These are phyloP conservation scores for Onthophagus taurus DNA, from an alignment of 1,140 invertebrate genomes.

Conservation along the genomic window DNA sequence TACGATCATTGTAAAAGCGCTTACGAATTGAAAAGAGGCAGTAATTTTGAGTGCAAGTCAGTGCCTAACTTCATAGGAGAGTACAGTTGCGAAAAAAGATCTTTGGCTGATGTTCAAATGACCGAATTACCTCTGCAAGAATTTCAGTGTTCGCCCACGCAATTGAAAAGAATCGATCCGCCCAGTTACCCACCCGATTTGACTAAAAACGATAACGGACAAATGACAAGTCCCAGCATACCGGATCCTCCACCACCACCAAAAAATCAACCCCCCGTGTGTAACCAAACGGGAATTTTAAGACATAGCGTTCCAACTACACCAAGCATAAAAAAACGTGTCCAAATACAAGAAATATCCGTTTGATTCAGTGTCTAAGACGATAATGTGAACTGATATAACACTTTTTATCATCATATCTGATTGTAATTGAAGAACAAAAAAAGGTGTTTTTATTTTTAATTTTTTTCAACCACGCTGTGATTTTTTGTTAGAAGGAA, in stretches of 20 bases:
- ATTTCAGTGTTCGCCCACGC: constrained; percentile 51
- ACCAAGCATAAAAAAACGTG: constrained; percentile 68
- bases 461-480: too few species aligned
- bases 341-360: constrained; percentile 81
- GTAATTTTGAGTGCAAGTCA: constrained; percentile 38
- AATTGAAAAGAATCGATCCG: constrained; percentile 43
- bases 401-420: too few species aligned
- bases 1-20: constrained; percentile 38
- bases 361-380: constrained; percentile 55
- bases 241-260: constrained; percentile 62
- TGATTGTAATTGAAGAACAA: too few species aligned
- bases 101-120: constrained; percentile 53
- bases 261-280: constrained; percentile 42
- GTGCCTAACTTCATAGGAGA: constrained; percentile 47
- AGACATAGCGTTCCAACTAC: constrained; percentile 42
- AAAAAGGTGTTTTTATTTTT: too few species aligned
- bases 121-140: constrained; percentile 57
- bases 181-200: constrained; percentile 43
- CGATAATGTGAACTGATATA: too few species aligned
- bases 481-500: too few species aligned
- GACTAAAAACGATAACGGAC: constrained; percentile 38
- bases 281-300: constrained; percentile 49
- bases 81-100: constrained; percentile 53
- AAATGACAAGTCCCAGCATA: constrained; percentile 45
- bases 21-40: constrained; percentile 17